Evolutionary conservation across 2,888 invertebrate genomes (phyloP).

Genomic region (Plutella xylostella): DNA sequence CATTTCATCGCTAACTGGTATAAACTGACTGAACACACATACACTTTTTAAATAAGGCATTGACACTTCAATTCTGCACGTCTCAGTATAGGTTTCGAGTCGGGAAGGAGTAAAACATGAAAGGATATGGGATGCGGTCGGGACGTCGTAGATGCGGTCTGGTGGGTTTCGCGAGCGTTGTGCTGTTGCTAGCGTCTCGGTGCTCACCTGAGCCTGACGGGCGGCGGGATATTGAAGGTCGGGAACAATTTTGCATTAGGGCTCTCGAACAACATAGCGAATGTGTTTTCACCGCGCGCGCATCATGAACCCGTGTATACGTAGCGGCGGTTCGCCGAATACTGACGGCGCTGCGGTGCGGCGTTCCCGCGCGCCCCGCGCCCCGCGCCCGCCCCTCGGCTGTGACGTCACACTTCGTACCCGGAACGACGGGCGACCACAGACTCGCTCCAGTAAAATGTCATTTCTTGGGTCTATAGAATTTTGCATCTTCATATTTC

Average conservation of each 20-base stretch:
- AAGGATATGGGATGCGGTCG: constrained; percentile 2
- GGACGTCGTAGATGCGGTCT: not conserved
- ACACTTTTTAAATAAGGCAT: not conserved
- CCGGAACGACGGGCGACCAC: constrained; percentile 18
- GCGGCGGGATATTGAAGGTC: constrained; percentile 78
- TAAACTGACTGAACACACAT: not conserved
- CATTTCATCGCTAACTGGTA: not conserved
- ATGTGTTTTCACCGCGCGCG: constrained; percentile 53
- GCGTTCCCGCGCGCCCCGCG: constrained; percentile 27
- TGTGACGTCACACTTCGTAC: constrained; percentile 50
- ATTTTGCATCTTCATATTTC: too few species aligned
- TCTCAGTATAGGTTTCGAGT: not conserved
- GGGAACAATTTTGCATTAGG: constrained; percentile 78
- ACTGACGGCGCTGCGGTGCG: constrained; percentile 34
- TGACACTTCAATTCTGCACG: not conserved
- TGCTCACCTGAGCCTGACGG: constrained; percentile 69
- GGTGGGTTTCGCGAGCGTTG: not conserved
- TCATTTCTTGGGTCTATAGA: not conserved
- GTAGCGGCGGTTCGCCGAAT: constrained; percentile 46
- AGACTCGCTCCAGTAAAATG: not conserved
- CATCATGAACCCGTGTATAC: constrained; percentile 42
- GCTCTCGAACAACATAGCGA: constrained; percentile 79
- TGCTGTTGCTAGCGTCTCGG: not conserved
- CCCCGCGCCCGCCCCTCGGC: constrained; percentile 16
- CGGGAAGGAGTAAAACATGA: not conserved